phyloP scores from a whole-genome alignment of 2,888 invertebrate genomes.

The Andrena bucephala region DNA sequence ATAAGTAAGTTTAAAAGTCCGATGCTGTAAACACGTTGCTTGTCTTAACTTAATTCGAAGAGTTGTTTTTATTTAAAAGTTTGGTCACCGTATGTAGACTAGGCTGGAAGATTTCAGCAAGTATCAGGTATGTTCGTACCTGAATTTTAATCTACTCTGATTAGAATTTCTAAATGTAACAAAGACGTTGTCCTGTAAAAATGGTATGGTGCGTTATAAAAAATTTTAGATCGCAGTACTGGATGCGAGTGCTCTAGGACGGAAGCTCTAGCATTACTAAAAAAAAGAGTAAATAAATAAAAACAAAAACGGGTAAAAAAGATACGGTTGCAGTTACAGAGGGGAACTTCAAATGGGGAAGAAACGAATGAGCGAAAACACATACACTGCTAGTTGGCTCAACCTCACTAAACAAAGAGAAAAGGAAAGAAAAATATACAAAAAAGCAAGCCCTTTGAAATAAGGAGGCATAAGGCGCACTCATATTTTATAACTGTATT shows the following conservation, averaged over 20 bases:
- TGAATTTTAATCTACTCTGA: constrained; percentile 60
- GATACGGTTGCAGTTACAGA: constrained; percentile 84
- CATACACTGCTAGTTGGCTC: constrained; percentile 39
- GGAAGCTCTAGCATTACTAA: constrained; percentile 44
- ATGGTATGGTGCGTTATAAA: constrained; percentile 65
- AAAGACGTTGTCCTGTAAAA: constrained; percentile 75
- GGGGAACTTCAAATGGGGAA: constrained; percentile 55
- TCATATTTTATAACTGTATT: constrained; percentile 84
- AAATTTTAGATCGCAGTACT: constrained; percentile 64
- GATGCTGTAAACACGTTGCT: constrained; percentile 46
- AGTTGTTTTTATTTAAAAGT: constrained; percentile 55
- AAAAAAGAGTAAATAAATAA: constrained; percentile 39
- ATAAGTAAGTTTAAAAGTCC: constrained; percentile 39
- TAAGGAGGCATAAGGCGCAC: constrained; percentile 77
- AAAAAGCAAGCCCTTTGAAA: constrained; percentile 69
- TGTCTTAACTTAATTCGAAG: constrained; percentile 37
- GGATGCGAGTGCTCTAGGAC: constrained; percentile 65
- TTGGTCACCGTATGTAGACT: constrained; percentile 52
- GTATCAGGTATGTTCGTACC: constrained; percentile 60
- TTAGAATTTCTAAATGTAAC: constrained; percentile 74
- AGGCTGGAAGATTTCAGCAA: constrained; percentile 45
- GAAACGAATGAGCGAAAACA: constrained; percentile 38
- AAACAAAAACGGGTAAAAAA: constrained; percentile 62
- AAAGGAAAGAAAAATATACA: constrained; percentile 43
- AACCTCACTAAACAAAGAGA: constrained; percentile 28